phyloP scores from a whole-genome alignment of 2,888 invertebrate genomes.

The Amiota minor region DNA sequence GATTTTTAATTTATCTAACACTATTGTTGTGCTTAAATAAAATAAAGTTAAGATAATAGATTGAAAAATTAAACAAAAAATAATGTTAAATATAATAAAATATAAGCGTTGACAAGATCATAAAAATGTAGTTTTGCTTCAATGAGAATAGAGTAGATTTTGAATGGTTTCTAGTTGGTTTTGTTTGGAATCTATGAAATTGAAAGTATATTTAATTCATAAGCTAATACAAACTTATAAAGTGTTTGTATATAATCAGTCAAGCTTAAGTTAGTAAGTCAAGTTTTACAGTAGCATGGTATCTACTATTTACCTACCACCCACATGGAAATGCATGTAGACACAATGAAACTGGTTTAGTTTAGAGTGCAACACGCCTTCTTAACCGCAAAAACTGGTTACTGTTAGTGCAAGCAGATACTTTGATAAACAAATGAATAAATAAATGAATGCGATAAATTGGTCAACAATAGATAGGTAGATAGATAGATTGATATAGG shows the following conservation, averaged over 20 bases:
- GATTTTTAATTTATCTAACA: constrained; percentile 15
- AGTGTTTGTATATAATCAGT: not conserved
- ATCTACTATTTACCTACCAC: not conserved
- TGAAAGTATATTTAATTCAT: constrained; percentile 15
- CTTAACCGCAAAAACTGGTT: constrained; percentile 18
- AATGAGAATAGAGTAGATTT: constrained; percentile 18
- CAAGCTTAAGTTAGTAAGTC: too few species aligned
- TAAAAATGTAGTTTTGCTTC: constrained; percentile 9
- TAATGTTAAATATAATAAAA: not conserved
- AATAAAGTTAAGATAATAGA: constrained; percentile 4
- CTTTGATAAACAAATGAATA: not conserved
- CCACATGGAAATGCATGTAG: not conserved
- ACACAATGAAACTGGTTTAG: not conserved
- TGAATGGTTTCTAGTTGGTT: not conserved
- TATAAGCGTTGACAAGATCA: not conserved
- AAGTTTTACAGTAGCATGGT: too few species aligned
- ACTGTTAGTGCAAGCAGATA: not conserved
- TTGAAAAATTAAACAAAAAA: constrained; percentile 5
- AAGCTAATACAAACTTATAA: not conserved
- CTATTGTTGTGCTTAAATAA: not conserved
- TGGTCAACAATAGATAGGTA: too few species aligned
- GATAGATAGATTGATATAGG: not conserved
- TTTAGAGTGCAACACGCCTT: not conserved
- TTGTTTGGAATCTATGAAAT: constrained; percentile 12
- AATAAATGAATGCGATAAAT: not conserved